Percentiles rank a stretch among this genome's conserved stretches.
These are phyloP conservation scores for Heliconius hortense DNA, from an alignment of 2,888 invertebrate species.

Conservation along the genomic window DNA sequence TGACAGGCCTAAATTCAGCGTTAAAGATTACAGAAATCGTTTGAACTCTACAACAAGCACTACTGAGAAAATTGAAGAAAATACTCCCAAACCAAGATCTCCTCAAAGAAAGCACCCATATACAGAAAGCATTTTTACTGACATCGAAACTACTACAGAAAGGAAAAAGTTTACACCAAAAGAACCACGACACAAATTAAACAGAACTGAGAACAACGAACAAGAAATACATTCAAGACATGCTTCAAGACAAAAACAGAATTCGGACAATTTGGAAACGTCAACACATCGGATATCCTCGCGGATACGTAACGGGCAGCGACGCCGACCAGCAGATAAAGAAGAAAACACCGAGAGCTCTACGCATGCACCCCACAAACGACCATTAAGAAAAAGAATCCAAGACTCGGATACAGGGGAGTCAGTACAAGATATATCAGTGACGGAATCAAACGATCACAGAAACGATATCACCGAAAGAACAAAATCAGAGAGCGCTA, in stretches of 20 bases:
- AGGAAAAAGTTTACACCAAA: conserved; percentile 79
- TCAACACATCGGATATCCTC: conserved; percentile 72
- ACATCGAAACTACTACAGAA: conserved; percentile 73
- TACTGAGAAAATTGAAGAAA: conserved; percentile 64
- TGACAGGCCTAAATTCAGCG: conserved; percentile 87
- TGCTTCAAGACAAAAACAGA: conserved; percentile 65
- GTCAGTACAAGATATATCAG: conserved; percentile 67
- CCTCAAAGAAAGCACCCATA: conserved; percentile 76
- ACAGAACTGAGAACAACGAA: conserved; percentile 62
- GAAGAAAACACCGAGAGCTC: conserved; percentile 59
- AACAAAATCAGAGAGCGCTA: conserved; percentile 77
- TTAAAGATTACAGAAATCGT: conserved; percentile 88
- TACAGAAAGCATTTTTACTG: conserved; percentile 60
- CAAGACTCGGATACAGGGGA: conserved; percentile 69
- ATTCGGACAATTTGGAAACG: conserved; percentile 60
- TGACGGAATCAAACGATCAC: conserved; percentile 65
- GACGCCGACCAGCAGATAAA: conserved; percentile 66
- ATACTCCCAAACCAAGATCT: conserved; percentile 69
- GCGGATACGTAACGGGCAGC: conserved; percentile 66
- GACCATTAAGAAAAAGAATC: conserved; percentile 67
- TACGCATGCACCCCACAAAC: conserved; percentile 58
- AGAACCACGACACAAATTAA: conserved; percentile 68
- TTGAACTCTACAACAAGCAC: conserved; percentile 81
- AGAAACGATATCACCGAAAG: conserved; percentile 70
- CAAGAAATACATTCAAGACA: conserved; percentile 62